These are phyloP conservation scores for Cephalopachus bancanus DNA, from an alignment of 2,797 vertebrate species.

Conservation along the genomic window DNA sequence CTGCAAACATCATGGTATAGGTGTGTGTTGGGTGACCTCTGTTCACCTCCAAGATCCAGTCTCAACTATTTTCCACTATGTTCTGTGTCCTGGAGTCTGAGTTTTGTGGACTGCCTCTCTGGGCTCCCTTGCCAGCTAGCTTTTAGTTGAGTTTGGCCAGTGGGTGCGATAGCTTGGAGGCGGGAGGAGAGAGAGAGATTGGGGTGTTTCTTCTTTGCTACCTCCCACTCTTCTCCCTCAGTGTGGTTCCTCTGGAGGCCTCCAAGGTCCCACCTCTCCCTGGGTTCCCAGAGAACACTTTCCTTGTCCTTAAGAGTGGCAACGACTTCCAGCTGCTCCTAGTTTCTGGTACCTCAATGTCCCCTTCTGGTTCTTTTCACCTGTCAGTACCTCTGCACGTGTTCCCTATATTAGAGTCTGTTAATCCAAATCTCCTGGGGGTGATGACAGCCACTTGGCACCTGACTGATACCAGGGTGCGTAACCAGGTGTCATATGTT, in stretches of 20 bases:
- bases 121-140: background rate
- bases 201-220: background rate
- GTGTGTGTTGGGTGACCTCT: background rate
- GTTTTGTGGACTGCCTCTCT: background rate
- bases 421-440: constrained; percentile 1
- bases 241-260: background rate
- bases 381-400: background rate
- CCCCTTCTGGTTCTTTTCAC: background rate
- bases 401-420: background rate
- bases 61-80: background rate
- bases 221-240: background rate
- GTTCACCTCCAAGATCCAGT: background rate
- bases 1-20: background rate
- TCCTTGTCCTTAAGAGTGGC: background rate
- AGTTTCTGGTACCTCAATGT: background rate
- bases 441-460: background rate
- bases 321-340: background rate
- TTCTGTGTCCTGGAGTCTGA: background rate
- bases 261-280: background rate
- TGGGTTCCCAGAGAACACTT: background rate
- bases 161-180: background rate
- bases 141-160: background rate
- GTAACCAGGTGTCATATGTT: background rate
- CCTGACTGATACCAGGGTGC: background rate
- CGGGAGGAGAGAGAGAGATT: background rate